Conservation (phyloP, 1,140 invertebrate species). For the Drosophila sproati region DNA sequence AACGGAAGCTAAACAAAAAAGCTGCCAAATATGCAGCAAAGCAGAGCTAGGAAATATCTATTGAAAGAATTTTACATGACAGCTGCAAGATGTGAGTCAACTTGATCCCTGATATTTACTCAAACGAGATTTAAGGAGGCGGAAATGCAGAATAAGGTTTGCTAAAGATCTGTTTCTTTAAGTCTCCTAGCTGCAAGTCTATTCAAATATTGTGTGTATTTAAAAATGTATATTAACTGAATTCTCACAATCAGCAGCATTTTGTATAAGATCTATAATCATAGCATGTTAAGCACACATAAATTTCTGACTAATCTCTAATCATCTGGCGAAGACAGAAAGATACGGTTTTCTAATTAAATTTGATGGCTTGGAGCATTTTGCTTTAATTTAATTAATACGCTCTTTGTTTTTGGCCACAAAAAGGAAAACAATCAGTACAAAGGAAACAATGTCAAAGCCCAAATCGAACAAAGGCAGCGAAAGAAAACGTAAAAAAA, state of each 20-base stretch:
- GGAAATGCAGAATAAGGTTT: constrained; percentile 44
- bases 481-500: constrained; percentile 13
- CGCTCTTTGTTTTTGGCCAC: constrained; percentile 44
- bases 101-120: constrained; percentile 61
- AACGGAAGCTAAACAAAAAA: constrained; percentile 50
- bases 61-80: constrained; percentile 14
- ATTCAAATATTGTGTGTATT: no score
- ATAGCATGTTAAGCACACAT: not conserved
- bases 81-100: constrained; percentile 31
- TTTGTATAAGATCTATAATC: not conserved
- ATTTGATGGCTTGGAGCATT: constrained; percentile 25
- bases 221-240: not conserved
- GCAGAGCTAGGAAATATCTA: constrained; percentile 6
- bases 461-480: constrained; percentile 44
- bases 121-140: constrained; percentile 11
- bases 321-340: not conserved
- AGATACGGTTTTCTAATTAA: constrained; percentile 9
- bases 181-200: not conserved
- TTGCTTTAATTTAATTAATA: constrained; percentile 68
- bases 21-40: not conserved
- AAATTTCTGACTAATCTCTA: not conserved
- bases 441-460: constrained; percentile 33
- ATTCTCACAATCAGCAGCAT: not conserved
- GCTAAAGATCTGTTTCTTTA: constrained; percentile 2
- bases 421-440: constrained; percentile 37